Evolutionary conservation across 2,113 vertebrate species (phyloP).

Genomic region (Nasalis larvatus): DNA sequence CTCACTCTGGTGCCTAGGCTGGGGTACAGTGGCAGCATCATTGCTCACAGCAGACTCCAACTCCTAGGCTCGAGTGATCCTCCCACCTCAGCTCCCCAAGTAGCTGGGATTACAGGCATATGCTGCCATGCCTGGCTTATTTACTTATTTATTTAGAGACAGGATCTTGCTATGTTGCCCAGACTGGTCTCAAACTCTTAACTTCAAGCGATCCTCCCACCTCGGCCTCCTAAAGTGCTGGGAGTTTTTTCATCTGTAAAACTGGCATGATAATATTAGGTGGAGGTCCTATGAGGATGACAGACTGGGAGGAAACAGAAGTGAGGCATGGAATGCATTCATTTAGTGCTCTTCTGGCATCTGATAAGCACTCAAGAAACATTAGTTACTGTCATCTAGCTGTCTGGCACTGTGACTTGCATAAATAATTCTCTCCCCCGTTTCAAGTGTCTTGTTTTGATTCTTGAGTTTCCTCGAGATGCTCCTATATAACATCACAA

Average conservation of each 20-base stretch:
- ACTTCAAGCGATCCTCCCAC: no score
- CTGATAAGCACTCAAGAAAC: background rate
- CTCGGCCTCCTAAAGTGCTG: no score
- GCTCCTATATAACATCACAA: background rate
- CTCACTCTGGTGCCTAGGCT: no score
- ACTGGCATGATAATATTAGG: background rate
- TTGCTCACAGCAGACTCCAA: no score
- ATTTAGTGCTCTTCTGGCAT: background rate
- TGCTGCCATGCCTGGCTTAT: no score
- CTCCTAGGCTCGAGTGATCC: no score
- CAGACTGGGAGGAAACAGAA: background rate
- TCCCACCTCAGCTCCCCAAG: no score
- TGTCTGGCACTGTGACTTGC: background rate
- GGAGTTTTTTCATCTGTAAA: background rate
- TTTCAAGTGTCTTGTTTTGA: constrained; percentile 10
- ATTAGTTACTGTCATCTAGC: background rate
- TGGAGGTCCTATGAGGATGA: background rate
- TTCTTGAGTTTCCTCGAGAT: background rate
- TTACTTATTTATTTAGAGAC: no score
- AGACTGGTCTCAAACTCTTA: no score
- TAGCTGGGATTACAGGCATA: no score
- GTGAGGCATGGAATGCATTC: background rate
- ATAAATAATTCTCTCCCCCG: background rate
- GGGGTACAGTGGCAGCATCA: no score
- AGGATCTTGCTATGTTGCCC: no score